phyloP scores from a whole-genome alignment of 2,113 vertebrate species.

The Psilopogon haemacephalus region DNA sequence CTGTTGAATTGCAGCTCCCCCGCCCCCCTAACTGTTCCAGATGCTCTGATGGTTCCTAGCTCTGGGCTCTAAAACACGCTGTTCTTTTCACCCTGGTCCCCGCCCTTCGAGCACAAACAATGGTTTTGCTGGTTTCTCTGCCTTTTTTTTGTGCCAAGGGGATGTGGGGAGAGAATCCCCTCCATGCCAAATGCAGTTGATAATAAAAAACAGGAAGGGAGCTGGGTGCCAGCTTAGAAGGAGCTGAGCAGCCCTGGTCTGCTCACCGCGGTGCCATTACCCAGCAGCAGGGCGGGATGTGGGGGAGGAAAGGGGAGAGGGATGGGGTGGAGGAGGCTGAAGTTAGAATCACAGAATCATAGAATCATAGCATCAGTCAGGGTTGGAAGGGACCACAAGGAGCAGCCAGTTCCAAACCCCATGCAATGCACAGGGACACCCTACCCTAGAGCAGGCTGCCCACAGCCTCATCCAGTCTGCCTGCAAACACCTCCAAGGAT shows the following conservation, averaged over 20 bases:
- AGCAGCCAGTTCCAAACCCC: too few relatives aligned
- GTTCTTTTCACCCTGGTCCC: constrained; percentile 60
- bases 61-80: constrained; percentile 61
- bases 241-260: not conserved
- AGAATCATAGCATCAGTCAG: too few relatives aligned
- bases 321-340: accelerated
- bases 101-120: constrained; percentile 58
- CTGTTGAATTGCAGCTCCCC: constrained; percentile 31
- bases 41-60: constrained; percentile 58
- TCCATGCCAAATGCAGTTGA: constrained; percentile 51
- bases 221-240: not conserved
- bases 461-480: too few relatives aligned
- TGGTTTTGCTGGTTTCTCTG: constrained; percentile 58
- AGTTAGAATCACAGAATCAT: too few relatives aligned
- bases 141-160: constrained; percentile 51
- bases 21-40: constrained; percentile 50
- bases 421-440: too few relatives aligned
- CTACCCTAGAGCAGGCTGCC: too few relatives aligned
- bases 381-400: too few relatives aligned
- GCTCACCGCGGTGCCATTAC: not conserved
- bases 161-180: constrained; percentile 70
- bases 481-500: too few relatives aligned
- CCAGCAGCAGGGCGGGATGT: not conserved
- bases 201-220: constrained; percentile 60
- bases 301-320: not conserved